A percentile compares a stretch with the other conserved stretches of the same genome.
Evolutionary conservation across 2,113 vertebrate species (phyloP).

Genomic region (Sinocyclocheilus grahami): DNA sequence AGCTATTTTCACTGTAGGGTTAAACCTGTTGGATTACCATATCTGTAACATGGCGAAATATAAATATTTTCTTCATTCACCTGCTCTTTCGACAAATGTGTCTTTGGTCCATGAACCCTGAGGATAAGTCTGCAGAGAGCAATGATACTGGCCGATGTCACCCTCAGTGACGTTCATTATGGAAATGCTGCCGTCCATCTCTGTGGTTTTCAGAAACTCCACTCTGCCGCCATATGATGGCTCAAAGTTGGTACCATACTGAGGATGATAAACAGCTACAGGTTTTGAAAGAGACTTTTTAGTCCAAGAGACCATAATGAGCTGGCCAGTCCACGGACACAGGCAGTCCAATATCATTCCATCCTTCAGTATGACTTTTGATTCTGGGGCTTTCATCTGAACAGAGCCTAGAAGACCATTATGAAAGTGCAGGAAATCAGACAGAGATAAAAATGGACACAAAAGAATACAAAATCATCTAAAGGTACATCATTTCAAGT

Average conservation of each 20-base stretch:
- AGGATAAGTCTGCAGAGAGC: conserved; percentile 75
- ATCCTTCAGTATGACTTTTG: conserved; percentile 72
- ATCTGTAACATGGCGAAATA: neutral
- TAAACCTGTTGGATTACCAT: neutral
- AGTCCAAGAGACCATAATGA: conserved; percentile 81
- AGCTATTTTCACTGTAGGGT: neutral
- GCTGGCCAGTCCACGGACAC: conserved; percentile 67
- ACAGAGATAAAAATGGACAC: neutral
- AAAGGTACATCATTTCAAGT: neutral
- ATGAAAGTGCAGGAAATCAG: neutral
- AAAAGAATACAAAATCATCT: neutral
- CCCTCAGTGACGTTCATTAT: conserved; percentile 74
- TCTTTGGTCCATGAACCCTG: conserved; percentile 73
- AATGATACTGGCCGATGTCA: conserved; percentile 77
- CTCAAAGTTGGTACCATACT: conserved; percentile 52
- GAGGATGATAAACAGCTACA: conserved; percentile 74
- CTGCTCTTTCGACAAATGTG: conserved; percentile 67
- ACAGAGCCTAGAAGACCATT: conserved; percentile 55
- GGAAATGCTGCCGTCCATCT: conserved; percentile 73
- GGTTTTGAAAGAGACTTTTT: conserved; percentile 66
- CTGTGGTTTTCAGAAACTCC: conserved; percentile 68
- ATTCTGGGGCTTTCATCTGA: conserved; percentile 64
- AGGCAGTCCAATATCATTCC: conserved; percentile 79
- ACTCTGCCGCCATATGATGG: conserved; percentile 69
- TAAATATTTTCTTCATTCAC: neutral